Conservation (phyloP, 2,113 vertebrate genomes). For the Ivindomyrus marchei region DNA sequence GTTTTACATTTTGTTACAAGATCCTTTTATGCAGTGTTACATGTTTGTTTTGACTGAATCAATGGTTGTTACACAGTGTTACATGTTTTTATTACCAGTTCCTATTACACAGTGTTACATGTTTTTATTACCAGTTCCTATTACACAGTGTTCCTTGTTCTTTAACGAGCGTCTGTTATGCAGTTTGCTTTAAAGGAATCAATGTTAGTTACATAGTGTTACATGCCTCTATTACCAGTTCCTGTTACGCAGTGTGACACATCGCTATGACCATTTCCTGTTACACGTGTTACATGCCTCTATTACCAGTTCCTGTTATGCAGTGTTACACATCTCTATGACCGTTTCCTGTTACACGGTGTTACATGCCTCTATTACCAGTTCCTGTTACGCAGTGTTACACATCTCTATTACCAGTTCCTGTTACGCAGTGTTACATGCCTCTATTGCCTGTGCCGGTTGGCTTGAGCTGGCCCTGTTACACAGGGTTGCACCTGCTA, state of each 20-base stretch:
- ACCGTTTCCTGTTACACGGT: not conserved
- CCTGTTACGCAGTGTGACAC: not conserved
- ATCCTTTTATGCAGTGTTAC: not conserved
- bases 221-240: not conserved
- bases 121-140: not conserved
- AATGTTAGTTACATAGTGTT: not conserved
- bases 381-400: not conserved
- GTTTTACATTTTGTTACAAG: not conserved
- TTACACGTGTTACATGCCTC: not conserved
- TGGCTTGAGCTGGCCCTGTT: not conserved
- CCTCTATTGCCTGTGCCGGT: not conserved
- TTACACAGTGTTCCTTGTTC: not conserved
- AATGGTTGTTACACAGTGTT: not conserved
- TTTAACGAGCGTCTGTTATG: not conserved
- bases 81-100: not conserved
- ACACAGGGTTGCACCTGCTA: not conserved
- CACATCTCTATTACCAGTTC: not conserved
- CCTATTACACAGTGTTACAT: not conserved
- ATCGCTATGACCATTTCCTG: too few relatives aligned
- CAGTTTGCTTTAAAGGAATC: not conserved
- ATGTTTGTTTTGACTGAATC: not conserved
- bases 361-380: too few relatives aligned
- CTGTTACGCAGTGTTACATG: not conserved
- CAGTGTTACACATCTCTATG: not conserved
- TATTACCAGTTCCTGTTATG: not conserved